Evolutionary conservation across 2,797 vertebrate species (phyloP), one percentile per base, ranked within the genome.

Genomic region (Paratrypauchen microcephalus): DNA sequence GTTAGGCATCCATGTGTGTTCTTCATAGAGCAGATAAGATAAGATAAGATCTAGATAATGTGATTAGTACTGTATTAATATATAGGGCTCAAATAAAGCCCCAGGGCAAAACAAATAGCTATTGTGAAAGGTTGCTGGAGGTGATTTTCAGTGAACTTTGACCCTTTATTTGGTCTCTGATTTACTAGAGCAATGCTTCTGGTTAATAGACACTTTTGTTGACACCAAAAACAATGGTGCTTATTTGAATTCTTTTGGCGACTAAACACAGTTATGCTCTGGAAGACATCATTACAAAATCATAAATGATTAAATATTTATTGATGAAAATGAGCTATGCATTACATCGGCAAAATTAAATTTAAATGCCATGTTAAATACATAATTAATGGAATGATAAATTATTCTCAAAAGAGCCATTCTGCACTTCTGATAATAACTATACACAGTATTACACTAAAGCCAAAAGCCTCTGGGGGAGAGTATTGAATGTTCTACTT

Each of bases 331-430:
- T 64, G 41, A 48, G 62, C 62, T 23, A 28, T 24, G 16, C 41
- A 47, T 47, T 47, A 64, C 16, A 64, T 28, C 41, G 28, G 62
- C 62, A 64, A 48, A 15, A 64, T 64, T 47, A 64, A 64, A 63
- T 16, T 24, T 45, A 15, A 45, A 64, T 26, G 23, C 23, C 7
- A 24, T 64, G 23, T 24, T 26, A 18, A 23, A 64, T 64, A 8
- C 1, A 64, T 64, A 48, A 64, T 64, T 16, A 26, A 64, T 48
- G 23, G 13, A 8, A 41, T 64, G 39, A 64, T 64, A 47, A 64
- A 64, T 26, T 48, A 64, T 64, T 64, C 62, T 64, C 62, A 64
- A 64, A 64, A 8, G 62, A 64, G 23, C 41, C 39, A 48, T 64
- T 64, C 41, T 48, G 45, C 24, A 52, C 19, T 52, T 48, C 30